These are phyloP conservation scores for Gymnarchus niloticus DNA, from an alignment of 2,113 vertebrate species.

Conservation along the genomic window DNA sequence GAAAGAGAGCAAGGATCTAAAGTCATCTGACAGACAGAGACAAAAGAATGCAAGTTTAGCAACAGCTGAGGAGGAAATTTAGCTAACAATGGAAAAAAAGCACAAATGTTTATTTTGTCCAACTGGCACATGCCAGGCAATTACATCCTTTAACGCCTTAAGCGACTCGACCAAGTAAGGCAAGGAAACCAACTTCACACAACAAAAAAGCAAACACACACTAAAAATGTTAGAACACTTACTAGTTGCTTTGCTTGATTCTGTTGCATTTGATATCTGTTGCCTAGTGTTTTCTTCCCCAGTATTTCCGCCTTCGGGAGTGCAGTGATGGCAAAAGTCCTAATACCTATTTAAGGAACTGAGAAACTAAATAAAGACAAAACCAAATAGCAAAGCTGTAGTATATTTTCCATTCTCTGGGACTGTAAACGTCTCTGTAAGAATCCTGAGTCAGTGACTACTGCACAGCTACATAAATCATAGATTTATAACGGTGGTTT, in stretches of 20 bases:
- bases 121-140: neutral
- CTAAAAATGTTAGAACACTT: neutral
- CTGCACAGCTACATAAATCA: neutral
- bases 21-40: constrained; percentile 27
- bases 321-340: neutral
- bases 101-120: neutral
- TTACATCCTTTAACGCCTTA: neutral
- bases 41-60: constrained; percentile 24
- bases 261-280: neutral
- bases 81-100: constrained; percentile 19
- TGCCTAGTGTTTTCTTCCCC: neutral
- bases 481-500: too few species aligned
- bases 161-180: neutral
- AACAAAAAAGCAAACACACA: neutral
- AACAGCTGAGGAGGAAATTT: constrained; percentile 10
- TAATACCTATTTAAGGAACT: neutral
- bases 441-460: neutral
- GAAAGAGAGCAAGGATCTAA: constrained; percentile 4
- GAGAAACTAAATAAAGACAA: neutral
- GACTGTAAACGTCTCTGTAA: neutral
- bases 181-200: neutral
- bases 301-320: neutral
- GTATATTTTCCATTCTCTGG: neutral
- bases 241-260: neutral
- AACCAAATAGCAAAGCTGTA: neutral